Conservation (phyloP, 23 tunicate species). For the Phallusia fumigata region DNA sequence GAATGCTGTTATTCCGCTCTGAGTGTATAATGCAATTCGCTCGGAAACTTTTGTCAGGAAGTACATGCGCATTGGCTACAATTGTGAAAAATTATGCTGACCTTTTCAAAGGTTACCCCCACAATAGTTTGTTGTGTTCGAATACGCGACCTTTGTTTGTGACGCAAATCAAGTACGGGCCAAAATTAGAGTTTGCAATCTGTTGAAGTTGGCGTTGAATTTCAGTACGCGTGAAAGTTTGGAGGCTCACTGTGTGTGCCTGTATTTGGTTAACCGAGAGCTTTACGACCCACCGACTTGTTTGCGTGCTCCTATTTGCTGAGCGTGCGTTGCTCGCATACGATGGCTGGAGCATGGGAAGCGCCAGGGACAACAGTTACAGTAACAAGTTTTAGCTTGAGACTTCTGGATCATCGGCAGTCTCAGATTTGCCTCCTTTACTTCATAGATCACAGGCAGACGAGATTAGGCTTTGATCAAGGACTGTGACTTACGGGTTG, state of each 20-base stretch:
- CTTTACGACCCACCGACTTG: neutral
- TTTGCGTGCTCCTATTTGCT: slow-evolving; percentile 7
- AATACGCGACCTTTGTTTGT: too few species aligned
- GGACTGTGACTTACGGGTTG: neutral
- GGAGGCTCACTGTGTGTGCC: neutral
- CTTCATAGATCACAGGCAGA: neutral
- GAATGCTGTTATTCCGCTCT: too few species aligned
- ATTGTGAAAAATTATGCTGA: too few species aligned
- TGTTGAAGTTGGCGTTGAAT: neutral
- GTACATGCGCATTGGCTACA: too few species aligned
- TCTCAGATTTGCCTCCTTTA: neutral
- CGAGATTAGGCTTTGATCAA: neutral
- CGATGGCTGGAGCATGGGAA: neutral
- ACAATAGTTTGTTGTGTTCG: too few species aligned
- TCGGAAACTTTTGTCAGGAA: too few species aligned
- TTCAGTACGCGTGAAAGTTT: neutral
- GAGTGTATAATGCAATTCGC: too few species aligned
- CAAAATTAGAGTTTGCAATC: too few species aligned
- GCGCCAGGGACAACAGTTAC: neutral
- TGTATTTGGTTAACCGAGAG: slow-evolving; percentile 8
- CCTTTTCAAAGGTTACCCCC: too few species aligned
- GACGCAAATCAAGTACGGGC: too few species aligned
- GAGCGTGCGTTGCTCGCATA: neutral
- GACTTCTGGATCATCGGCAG: neutral
- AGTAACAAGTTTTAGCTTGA: neutral